phyloP scores from a whole-genome alignment of 53 echinoderm and acorn worm species.

The Crossaster papposus region DNA sequence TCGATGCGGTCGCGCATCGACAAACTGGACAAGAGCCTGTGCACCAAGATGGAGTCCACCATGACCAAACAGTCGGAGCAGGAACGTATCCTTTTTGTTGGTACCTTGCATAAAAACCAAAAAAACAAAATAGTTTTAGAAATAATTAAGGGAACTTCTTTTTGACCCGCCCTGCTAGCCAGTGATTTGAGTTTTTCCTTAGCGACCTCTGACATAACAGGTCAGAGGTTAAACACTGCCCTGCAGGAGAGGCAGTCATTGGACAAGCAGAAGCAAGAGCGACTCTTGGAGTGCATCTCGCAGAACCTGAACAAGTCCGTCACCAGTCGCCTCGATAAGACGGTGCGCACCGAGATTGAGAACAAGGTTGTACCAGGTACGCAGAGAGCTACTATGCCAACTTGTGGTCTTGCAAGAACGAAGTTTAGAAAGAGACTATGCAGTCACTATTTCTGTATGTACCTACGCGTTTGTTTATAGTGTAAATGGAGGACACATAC shows the following conservation, averaged over 20 bases:
- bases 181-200: constrained; percentile 19
- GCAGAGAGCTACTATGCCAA: not conserved
- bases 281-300: constrained; percentile 84
- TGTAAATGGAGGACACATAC: no score
- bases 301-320: constrained; percentile 79
- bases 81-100: constrained; percentile 91
- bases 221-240: constrained; percentile 77
- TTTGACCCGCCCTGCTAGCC: no score
- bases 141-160: no score
- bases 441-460: no score
- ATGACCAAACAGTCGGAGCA: constrained; percentile 76
- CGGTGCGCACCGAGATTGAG: constrained; percentile 78
- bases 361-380: constrained; percentile 87
- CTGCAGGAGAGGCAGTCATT: constrained; percentile 84
- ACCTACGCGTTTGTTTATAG: no score
- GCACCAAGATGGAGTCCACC: constrained; percentile 82
- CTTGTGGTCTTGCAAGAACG: not conserved
- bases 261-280: constrained; percentile 97
- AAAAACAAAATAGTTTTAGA: no score
- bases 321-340: constrained; percentile 84
- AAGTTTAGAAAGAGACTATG: no score
- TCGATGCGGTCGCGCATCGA: constrained; percentile 93
- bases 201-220: constrained; percentile 49
- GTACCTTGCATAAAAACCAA: not conserved
- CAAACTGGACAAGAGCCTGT: constrained; percentile 88